A percentile compares a stretch with the other conserved stretches of the same genome.
Conservation (phyloP, 1,140 invertebrate genomes). For the Periplaneta americana region DNA sequence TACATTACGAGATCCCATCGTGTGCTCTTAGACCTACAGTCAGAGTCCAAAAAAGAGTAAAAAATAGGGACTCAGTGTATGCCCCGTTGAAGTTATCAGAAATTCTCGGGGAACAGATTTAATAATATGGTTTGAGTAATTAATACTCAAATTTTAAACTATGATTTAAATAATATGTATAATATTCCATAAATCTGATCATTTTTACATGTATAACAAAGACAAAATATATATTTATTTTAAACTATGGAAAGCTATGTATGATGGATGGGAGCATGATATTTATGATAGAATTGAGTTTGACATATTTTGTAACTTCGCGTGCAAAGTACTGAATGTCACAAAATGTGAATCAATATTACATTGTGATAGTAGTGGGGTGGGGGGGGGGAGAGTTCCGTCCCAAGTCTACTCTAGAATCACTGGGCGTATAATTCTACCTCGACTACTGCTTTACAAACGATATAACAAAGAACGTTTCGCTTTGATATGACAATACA, state of each 20-base stretch:
- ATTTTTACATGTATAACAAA: not conserved
- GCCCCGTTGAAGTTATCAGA: no score
- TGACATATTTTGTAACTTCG: not conserved
- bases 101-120: no score
- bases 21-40: no score
- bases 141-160: no score
- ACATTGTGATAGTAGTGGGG: not conserved
- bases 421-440: not conserved
- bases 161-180: not conserved
- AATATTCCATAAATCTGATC: not conserved
- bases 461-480: not conserved
- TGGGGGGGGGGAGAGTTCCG: no score
- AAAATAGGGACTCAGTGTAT: no score
- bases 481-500: not conserved
- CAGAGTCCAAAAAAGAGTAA: no score
- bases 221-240: not conserved
- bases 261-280: not conserved
- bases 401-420: not conserved
- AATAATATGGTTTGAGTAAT: no score
- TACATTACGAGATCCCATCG: no score
- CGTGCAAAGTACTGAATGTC: not conserved
- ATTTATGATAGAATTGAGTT: not conserved
- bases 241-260: not conserved
- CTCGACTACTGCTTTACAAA: not conserved
- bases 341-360: not conserved